Percentiles rank a stretch among this genome's conserved stretches.
Conservation (phyloP, 2,797 vertebrate species). For the Sternarchorhynchus goeldii region DNA sequence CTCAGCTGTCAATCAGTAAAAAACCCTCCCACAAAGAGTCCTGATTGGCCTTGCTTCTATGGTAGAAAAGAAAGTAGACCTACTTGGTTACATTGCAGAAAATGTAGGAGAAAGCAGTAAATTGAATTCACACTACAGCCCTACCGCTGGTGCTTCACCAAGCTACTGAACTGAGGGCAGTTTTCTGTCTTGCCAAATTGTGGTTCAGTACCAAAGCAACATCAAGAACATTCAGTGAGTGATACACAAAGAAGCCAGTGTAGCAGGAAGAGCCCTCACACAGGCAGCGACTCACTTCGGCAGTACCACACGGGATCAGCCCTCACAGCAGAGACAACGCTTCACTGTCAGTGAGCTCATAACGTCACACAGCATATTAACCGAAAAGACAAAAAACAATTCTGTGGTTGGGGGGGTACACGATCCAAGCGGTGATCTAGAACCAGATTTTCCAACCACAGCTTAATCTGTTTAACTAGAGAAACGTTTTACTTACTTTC, state of each 20-base stretch:
- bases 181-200: too few relatives aligned
- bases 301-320: neutral
- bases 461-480: neutral
- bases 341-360: neutral
- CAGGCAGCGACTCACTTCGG: neutral
- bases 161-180: too few relatives aligned
- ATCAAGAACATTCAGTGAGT: neutral
- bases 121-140: too few relatives aligned
- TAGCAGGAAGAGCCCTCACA: neutral
- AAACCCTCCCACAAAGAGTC: too few relatives aligned
- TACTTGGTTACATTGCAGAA: too few relatives aligned
- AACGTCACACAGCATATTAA: slow-evolving; percentile 9
- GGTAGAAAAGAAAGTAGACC: too few relatives aligned
- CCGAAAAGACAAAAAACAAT: slow-evolving; percentile 18
- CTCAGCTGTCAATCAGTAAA: too few relatives aligned
- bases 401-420: neutral
- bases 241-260: slow-evolving; percentile 35
- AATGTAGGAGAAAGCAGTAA: too few relatives aligned
- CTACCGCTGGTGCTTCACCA: neutral
- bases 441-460: neutral
- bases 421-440: neutral
- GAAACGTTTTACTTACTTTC: neutral
- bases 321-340: slow-evolving; percentile 34
- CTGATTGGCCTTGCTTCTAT: too few relatives aligned
- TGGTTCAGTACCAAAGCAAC: neutral